Evolutionary conservation across 2,797 vertebrate species (phyloP), one percentile per base, ranked within the genome.

Genomic region (Halcyon chelicuti): DNA sequence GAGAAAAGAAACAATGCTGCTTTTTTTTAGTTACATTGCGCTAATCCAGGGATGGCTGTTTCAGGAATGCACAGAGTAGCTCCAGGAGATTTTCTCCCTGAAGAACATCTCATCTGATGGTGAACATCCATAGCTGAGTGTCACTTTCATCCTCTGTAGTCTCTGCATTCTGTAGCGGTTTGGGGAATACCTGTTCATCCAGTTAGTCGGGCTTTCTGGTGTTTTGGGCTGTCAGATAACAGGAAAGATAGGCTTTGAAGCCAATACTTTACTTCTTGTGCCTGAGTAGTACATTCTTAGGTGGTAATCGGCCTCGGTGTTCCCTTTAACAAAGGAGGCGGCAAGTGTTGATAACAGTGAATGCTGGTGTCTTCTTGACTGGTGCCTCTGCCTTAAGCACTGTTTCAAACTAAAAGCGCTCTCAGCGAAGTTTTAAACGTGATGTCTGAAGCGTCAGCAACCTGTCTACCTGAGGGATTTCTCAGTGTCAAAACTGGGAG

Each of bases 231-330:
- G 62, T 4, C 73, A 94, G 96, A 96, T 96, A 93, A 76, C 44
- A 88, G 44, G 5, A 4, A 35, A 70, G 96, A 91, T 91, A 88
- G 28, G n/a, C 96, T 96, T 96, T 92, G 94, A 96, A 95, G 76
- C 21, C 25, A 7, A 23, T 74, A 39, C 80, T 77, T 78, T 44
- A 33, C 33, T 77, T 57, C 46, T 60, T 11, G 39, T 40, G 67
- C 23, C 73, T 7, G 46, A 75, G 16, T 6, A 28, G 18, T 28
- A 78, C 95, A 96, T 94, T 93, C 91, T 61, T 70, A 37, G 58
- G 47, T 4, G 17, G 18, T 44, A 72, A 90, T 95, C 8, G 12
- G 47, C 70, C n/a, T 15, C 49, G 35, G 67, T 22, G 57, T 47
- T 78, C 42, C 51, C 79, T 33, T 42, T 42, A 28, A 57, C 58